A percentile compares a stretch with the other conserved stretches of the same genome.
Conservation (phyloP, 53 echinoderm and acorn worm genomes). For the Crossaster papposus region DNA sequence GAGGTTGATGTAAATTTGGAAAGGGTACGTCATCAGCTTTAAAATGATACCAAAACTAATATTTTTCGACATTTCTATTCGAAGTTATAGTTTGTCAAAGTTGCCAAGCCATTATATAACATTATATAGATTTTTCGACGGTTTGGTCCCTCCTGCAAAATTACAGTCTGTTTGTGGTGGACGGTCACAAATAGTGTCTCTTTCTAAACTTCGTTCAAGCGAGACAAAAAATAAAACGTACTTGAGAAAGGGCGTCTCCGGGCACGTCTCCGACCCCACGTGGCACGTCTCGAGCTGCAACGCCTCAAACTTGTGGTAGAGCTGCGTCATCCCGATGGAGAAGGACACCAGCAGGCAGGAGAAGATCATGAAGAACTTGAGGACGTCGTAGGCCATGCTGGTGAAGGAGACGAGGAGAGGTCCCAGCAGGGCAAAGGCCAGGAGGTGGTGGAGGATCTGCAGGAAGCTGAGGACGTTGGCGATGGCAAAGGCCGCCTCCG, state of each 20-base stretch:
- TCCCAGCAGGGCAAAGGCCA: conserved; percentile 66
- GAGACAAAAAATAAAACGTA: neutral
- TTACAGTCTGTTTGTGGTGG: too few species aligned
- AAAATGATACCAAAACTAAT: too few species aligned
- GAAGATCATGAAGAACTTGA: conserved; percentile 68
- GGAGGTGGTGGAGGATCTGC: conserved; percentile 65
- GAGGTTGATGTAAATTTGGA: too few species aligned
- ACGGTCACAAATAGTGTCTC: too few species aligned
- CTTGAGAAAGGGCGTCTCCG: conserved; percentile 53
- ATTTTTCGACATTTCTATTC: too few species aligned
- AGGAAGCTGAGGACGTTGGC: conserved; percentile 77
- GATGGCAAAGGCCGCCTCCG: conserved; percentile 55
- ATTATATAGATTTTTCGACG: too few species aligned
- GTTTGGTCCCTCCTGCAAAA: too few species aligned
- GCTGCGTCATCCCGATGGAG: conserved; percentile 74
- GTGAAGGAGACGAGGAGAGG: conserved; percentile 76
- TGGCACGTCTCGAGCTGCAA: conserved; percentile 25
- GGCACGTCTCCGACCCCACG: neutral
- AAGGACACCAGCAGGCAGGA: conserved; percentile 71
- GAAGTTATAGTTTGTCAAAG: too few species aligned
- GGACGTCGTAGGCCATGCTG: conserved; percentile 54
- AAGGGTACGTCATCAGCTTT: too few species aligned
- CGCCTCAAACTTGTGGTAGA: conserved; percentile 60
- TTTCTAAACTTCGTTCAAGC: too few species aligned
- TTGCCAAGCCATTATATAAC: too few species aligned